Percentiles rank a stretch among this genome's conserved stretches.
These are phyloP conservation scores for Hydroisotoma schaefferi DNA, from an alignment of 2,888 invertebrate species.

Conservation along the genomic window DNA sequence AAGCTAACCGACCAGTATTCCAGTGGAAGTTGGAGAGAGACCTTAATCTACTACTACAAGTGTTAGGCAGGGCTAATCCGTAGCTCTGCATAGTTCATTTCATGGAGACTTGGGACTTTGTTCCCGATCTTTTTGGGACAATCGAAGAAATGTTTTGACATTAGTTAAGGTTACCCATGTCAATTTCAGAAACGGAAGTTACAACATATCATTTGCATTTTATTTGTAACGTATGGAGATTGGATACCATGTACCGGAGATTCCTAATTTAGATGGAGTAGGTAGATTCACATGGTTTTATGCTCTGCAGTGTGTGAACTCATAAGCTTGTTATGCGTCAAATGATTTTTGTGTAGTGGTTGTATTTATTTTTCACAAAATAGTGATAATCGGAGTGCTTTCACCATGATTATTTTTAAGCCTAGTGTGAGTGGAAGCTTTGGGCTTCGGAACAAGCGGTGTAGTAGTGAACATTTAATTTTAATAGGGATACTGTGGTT, in stretches of 20 bases:
- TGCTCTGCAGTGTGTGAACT: too few relatives aligned
- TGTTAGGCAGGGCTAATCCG: not conserved
- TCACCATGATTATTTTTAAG: conserved; percentile 4
- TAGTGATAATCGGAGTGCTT: not conserved
- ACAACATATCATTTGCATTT: too few relatives aligned
- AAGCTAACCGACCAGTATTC: conserved; percentile 13
- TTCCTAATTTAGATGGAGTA: too few relatives aligned
- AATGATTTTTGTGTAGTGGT: not conserved
- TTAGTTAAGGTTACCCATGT: too few relatives aligned
- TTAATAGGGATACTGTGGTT: not conserved
- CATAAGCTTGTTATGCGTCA: not conserved
- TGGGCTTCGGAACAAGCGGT: not conserved
- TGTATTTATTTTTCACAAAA: not conserved
- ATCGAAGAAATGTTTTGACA: too few relatives aligned
- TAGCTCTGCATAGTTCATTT: not conserved
- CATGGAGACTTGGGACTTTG: too few relatives aligned
- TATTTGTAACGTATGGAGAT: too few relatives aligned
- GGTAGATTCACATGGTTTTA: too few relatives aligned
- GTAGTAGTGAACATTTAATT: conserved; percentile 1
- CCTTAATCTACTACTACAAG: conserved; percentile 6
- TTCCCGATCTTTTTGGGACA: too few relatives aligned
- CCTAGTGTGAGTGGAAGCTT: not conserved
- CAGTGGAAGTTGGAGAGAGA: conserved; percentile 9
- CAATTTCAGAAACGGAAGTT: too few relatives aligned
- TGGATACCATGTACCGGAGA: too few relatives aligned